A percentile compares a stretch with the other conserved stretches of the same genome.
These are phyloP conservation scores for Cephus pygmeus DNA, from an alignment of 2,888 invertebrate genomes.

Conservation along the genomic window DNA sequence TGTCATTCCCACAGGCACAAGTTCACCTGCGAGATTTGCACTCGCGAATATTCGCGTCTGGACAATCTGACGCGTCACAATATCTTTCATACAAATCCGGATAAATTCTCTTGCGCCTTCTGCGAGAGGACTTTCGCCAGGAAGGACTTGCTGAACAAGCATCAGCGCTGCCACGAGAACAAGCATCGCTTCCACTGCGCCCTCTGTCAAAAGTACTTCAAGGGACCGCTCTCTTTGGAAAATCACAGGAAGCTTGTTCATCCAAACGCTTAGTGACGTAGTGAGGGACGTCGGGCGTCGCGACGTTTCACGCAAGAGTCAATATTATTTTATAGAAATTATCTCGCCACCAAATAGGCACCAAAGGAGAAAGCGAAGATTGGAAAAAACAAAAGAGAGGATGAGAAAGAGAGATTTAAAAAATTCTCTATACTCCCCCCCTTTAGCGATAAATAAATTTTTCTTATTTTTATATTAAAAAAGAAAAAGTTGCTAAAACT, in stretches of 20 bases:
- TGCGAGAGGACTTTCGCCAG: constrained; percentile 58
- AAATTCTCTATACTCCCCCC: background rate
- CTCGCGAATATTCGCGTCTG: constrained; percentile 55
- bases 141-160: constrained; percentile 59
- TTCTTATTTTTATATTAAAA: background rate
- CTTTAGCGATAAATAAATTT: background rate
- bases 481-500: background rate
- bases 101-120: constrained; percentile 54
- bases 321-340: background rate
- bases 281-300: background rate
- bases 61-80: constrained; percentile 60
- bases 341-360: background rate
- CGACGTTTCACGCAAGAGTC: background rate
- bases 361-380: background rate
- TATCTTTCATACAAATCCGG: constrained; percentile 57
- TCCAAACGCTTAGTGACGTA: background rate
- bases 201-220: constrained; percentile 54
- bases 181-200: constrained; percentile 52
- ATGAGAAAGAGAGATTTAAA: background rate
- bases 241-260: constrained; percentile 48
- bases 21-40: constrained; percentile 57
- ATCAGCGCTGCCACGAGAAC: constrained; percentile 56
- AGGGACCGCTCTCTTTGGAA: constrained; percentile 48
- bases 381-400: background rate
- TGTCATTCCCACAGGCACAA: constrained; percentile 56